These are phyloP conservation scores for Aphidius colemani DNA, from an alignment of 2,888 invertebrate genomes.

Conservation along the genomic window DNA sequence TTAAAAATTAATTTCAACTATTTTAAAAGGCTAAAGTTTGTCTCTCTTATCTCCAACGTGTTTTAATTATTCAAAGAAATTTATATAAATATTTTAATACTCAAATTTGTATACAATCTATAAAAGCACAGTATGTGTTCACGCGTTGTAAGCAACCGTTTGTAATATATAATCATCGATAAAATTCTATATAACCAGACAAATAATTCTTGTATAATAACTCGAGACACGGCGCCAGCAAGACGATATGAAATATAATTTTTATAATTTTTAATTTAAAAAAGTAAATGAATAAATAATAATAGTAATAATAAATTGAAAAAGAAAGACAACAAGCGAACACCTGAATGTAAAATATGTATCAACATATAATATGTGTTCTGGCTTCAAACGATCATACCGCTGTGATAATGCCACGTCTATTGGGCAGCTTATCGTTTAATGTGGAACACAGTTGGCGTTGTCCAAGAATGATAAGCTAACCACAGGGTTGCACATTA, in stretches of 20 bases:
- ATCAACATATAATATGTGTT: background rate
- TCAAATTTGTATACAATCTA: too few species aligned
- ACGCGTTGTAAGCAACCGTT: constrained; percentile 34
- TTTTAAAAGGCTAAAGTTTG: too few species aligned
- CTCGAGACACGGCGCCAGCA: constrained; percentile 42
- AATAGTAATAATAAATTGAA: background rate
- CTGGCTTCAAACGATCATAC: constrained; percentile 4
- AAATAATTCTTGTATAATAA: constrained; percentile 38
- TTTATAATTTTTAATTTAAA: background rate
- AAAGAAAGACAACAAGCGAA: background rate
- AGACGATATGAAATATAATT: background rate
- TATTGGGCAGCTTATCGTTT: constrained; percentile 17
- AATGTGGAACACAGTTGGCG: constrained; percentile 19
- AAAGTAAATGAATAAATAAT: background rate
- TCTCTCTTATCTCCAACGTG: too few species aligned
- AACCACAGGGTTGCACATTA: constrained; percentile 23
- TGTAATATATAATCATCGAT: constrained; percentile 44
- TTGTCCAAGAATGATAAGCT: constrained; percentile 23
- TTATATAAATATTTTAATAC: too few species aligned
- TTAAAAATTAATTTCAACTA: too few species aligned
- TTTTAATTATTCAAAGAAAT: too few species aligned
- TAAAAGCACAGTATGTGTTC: constrained; percentile 23
- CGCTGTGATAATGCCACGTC: constrained; percentile 18
- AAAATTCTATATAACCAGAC: constrained; percentile 22
- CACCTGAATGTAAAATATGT: background rate